Base-by-base conservation (phyloP, 1,140 invertebrate genomes). In the Stegodyphus dumicola region DNA sequence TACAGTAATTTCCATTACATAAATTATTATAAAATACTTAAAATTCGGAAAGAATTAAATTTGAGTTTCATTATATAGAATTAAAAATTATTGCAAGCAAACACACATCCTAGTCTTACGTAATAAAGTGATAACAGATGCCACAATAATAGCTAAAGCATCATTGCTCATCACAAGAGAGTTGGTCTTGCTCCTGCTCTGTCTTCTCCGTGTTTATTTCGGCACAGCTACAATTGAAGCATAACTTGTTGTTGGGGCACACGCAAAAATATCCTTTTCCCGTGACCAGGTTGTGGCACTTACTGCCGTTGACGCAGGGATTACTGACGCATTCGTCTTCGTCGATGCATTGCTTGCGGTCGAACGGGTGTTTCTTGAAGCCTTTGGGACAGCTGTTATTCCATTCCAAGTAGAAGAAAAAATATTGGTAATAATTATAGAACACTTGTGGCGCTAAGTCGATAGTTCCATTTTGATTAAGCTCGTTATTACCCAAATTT, bases 321-420 rank as follows among this genome's bases (percentile, higher is more conserved):
- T 95, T 93, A 90, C 96, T 18, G 89, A 96, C 93, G 90, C 96
- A 98, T 90, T 98, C 96, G 91, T 98, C 96, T 90, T 96, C 95
- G 92, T 98, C 96, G 91, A 94, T 94, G 90, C 97, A 98, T 88
- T 95, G 94, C 91, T 97, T 96, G 87, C 94, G 94, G 92, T 97
- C 96, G 69, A 94, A 93, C 33, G 96, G 84, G 48, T 86, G 95
- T 90, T 96, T 94, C 89, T 96, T 93, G 89, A 95, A 94, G 90
- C 96, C 96, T 91, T 96, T 95, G 84, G 96, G 96, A 92, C 96
- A 98, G 96, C 96, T 94, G 33, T 33, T 33, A 33, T 33, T 33
- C 33, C 33, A 33, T 33, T 33, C 33, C 33, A 33, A 33, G 33
- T 33, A 33, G 33, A 33, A 33, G 33, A 33, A 33, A 33, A 33